Percentiles rank a stretch among this genome's conserved stretches.
phyloP scores from a whole-genome alignment of 2,888 invertebrate species.

The Sisyra nigra region DNA sequence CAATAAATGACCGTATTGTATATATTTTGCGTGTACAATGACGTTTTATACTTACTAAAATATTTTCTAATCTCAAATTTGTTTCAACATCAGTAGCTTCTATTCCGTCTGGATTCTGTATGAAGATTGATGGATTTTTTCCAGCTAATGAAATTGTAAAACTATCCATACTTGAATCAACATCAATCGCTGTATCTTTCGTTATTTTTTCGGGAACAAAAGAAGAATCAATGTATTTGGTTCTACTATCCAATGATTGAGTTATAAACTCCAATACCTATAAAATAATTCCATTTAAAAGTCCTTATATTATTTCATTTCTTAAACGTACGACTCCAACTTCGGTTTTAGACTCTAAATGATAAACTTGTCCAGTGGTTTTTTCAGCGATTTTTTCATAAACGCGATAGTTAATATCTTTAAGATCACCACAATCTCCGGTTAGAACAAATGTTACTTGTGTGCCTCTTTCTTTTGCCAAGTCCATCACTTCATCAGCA shows the following conservation, averaged over 20 bases:
- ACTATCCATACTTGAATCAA: not conserved
- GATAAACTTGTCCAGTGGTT: not conserved
- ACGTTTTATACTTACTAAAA: conserved; percentile 1
- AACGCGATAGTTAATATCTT: not conserved
- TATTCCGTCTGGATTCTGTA: not conserved
- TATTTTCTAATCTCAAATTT: not conserved
- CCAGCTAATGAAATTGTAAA: not conserved
- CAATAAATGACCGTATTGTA: too few species aligned
- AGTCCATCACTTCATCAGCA: not conserved
- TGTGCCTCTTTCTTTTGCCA: not conserved
- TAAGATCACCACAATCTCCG: not conserved
- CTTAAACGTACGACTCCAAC: not conserved
- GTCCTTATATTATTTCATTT: not conserved
- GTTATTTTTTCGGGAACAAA: not conserved
- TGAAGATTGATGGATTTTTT: not conserved
- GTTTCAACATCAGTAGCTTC: not conserved
- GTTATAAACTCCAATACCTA: not conserved
- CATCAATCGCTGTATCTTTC: not conserved
- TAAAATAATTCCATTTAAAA: too few species aligned
- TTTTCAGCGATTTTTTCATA: not conserved
- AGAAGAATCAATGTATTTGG: not conserved
- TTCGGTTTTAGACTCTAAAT: not conserved
- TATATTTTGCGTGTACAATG: too few species aligned
- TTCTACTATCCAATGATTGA: not conserved
- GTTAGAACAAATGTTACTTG: conserved; percentile 1